phyloP scores from a whole-genome alignment of 2,888 invertebrate genomes.

The Melanchra persicariae region DNA sequence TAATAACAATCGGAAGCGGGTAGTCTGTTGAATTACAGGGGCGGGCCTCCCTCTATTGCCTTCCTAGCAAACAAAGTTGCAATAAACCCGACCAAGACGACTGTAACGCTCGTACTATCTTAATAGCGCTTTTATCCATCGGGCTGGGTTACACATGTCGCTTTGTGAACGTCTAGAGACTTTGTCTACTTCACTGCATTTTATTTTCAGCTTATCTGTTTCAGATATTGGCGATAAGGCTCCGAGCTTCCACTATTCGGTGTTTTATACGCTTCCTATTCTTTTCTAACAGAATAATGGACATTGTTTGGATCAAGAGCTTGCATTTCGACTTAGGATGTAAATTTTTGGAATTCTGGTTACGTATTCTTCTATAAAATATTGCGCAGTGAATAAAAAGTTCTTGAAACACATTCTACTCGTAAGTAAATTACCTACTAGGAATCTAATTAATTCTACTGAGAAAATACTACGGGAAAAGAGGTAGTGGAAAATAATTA shows the following conservation, averaged over 20 bases:
- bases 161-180: conserved; percentile 72
- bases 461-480: neutral
- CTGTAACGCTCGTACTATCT: conserved; percentile 75
- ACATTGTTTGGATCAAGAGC: conserved; percentile 22
- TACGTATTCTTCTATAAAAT: conserved; percentile 17
- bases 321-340: conserved; percentile 29
- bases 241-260: conserved; percentile 46
- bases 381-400: neutral
- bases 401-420: conserved; percentile 11
- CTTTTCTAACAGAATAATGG: conserved; percentile 46
- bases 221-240: conserved; percentile 61
- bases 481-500: neutral
- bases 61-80: conserved; percentile 86
- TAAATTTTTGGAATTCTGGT: conserved; percentile 12
- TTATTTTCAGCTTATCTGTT: conserved; percentile 73
- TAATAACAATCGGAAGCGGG: conserved; percentile 87
- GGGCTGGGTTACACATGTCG: conserved; percentile 83
- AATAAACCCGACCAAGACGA: conserved; percentile 85
- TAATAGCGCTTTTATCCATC: conserved; percentile 84
- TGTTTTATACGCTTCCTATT: conserved; percentile 52
- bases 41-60: conserved; percentile 81
- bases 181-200: conserved; percentile 77
- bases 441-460: conserved; percentile 14
- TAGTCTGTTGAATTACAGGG: conserved; percentile 78
- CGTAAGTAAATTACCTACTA: neutral